phyloP scores from a whole-genome alignment of 2,797 vertebrate genomes.

The Falco columbarius region DNA sequence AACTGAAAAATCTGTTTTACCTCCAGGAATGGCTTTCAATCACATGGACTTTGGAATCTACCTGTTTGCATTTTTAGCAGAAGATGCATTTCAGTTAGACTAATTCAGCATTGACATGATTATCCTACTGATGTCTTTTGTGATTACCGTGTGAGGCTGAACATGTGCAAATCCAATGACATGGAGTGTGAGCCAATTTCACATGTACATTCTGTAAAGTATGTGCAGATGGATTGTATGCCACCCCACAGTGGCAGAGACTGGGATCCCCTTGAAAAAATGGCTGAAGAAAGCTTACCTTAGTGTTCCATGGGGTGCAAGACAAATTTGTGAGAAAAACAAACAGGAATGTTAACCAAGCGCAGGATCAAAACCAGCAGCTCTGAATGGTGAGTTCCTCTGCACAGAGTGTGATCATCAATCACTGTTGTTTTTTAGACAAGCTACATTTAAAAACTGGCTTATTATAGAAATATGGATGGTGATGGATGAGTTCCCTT shows the following conservation, averaged over 20 bases:
- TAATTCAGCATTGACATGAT: not conserved
- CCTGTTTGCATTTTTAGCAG: not conserved
- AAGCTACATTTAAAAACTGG: not conserved
- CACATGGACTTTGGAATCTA: not conserved
- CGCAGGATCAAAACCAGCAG: not conserved
- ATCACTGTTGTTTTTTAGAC: not conserved
- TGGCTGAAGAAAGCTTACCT: not conserved
- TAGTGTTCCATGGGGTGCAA: not conserved
- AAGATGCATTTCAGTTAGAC: not conserved
- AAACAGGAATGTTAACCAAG: not conserved
- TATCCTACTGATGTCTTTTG: not conserved
- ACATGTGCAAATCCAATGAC: not conserved
- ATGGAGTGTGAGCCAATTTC: not conserved
- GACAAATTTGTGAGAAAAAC: not conserved
- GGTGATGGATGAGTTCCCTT: not conserved
- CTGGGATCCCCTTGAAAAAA: not conserved
- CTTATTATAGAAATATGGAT: not conserved
- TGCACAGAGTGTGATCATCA: not conserved
- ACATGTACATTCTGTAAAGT: not conserved
- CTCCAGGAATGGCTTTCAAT: not conserved
- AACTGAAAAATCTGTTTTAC: not conserved
- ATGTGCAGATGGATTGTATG: not conserved
- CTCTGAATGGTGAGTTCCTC: not conserved
- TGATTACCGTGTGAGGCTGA: not conserved
- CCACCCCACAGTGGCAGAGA: not conserved